Conservation (phyloP, 2,113 vertebrate species). For the Pseudopodoces humilis region DNA sequence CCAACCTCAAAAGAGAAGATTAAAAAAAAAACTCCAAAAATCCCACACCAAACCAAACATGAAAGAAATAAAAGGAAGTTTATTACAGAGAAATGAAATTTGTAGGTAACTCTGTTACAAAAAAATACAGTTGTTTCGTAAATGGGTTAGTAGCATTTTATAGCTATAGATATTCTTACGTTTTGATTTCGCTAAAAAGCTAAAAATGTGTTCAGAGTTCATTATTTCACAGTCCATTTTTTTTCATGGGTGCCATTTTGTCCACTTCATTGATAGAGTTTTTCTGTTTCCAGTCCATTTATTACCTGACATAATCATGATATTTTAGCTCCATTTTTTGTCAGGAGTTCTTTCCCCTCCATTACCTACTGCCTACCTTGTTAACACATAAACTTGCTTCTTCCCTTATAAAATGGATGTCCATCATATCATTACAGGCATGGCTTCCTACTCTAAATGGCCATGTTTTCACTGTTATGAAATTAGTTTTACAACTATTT, state of each 20-base stretch:
- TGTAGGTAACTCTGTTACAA: background rate
- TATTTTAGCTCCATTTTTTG: background rate
- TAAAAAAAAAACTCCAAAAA: accelerated
- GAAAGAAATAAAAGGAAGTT: background rate
- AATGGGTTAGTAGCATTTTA: background rate
- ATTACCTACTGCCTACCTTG: background rate
- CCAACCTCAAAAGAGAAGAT: background rate
- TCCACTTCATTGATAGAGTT: background rate
- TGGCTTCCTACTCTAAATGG: background rate
- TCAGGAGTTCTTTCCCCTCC: background rate
- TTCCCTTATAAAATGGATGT: background rate
- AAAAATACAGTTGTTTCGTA: background rate
- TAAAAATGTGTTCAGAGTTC: background rate
- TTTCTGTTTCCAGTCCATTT: background rate
- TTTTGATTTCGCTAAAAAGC: background rate
- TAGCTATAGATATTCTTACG: background rate
- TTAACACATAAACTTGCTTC: background rate
- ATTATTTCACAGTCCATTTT: background rate
- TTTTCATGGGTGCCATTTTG: background rate
- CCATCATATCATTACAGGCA: background rate
- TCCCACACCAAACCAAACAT: accelerated
- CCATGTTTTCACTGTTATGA: background rate
- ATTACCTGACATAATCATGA: background rate
- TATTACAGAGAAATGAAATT: background rate
- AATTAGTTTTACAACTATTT: background rate